These are phyloP conservation scores for Malurus elegans DNA, from an alignment of 2,113 vertebrate species.

Conservation along the genomic window DNA sequence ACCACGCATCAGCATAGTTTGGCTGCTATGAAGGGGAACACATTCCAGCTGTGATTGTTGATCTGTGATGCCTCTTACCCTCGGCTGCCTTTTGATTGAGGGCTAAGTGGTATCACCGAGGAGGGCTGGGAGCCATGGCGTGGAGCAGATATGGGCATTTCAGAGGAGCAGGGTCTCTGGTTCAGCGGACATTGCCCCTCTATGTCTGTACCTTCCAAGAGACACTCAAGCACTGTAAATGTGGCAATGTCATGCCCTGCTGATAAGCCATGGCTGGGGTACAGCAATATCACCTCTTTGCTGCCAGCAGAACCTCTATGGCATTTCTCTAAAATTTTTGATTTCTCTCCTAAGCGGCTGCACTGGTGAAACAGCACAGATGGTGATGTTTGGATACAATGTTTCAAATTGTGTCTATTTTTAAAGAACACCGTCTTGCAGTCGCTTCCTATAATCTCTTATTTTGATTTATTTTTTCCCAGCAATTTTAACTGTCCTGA, in stretches of 20 bases:
- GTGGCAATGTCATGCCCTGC: not conserved
- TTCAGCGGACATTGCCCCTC: accelerated
- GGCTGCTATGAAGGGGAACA: not conserved
- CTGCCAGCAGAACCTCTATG: accelerated
- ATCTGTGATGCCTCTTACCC: not conserved
- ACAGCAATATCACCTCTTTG: not conserved
- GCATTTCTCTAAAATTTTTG: not conserved
- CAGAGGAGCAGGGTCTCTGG: not conserved
- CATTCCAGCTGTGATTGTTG: not conserved
- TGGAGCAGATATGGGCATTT: not conserved
- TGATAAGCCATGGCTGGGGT: not conserved
- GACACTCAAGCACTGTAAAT: not conserved
- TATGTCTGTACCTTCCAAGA: not conserved
- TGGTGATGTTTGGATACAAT: not conserved
- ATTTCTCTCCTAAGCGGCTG: not conserved
- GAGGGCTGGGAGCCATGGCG: not conserved
- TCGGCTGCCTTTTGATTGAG: not conserved
- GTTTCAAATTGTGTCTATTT: not conserved
- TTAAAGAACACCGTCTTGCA: not conserved
- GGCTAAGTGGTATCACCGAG: not conserved
- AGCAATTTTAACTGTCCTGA: not conserved
- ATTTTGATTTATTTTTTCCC: not conserved
- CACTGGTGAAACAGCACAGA: not conserved
- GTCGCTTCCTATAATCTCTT: not conserved
- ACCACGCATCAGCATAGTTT: not conserved